Base-by-base conservation (phyloP, 2,113 vertebrate species). In the Limanda limanda region DNA sequence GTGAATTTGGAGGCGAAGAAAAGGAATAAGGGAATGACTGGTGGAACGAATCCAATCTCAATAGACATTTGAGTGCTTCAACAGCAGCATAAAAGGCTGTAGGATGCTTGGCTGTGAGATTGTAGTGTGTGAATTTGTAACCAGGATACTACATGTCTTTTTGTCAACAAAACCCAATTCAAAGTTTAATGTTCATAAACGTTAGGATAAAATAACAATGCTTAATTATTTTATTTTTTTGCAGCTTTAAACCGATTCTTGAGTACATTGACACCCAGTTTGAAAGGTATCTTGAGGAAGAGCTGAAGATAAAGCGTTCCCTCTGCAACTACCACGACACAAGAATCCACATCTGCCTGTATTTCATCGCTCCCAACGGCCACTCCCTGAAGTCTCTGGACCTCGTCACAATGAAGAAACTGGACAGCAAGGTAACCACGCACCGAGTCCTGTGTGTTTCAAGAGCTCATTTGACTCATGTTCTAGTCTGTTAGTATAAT, bases 231-330 rank as follows among this genome's bases (percentile, higher is more conserved):
- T n/a, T 1, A 5, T 31, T 79, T 83, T 89, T 94, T 75, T 95
- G 93, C 94, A 99, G 98, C 95, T 96, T 95, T 93, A 98, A 97
- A 92, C 97, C 98, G 18, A 96, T 99, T 25, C 94, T 97, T n/a
- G 96, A 98, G 81, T 98, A 99, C 89, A 98, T 99, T 76, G 97
- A 99, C 7, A 89, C 94, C 66, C 98, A 99, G 94, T 99, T 98
- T 95, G 97, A 96, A 89, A 96, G 91, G n/a, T 99, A 96, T 88
- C 94, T 99, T 0, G 96, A 99, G 91, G 98, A 99, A 51, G 98
- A 99, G 87, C 90, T 99, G 71, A 99, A 98, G 88, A 99, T 99
- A 56, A 97, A 95, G 45, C 96, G 98, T 0, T 98, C 96, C 1
- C 95, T 99, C 24, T 96, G 93, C 15, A 95, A 97, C 93, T 97